Evolutionary conservation across 2,797 vertebrate genomes (phyloP).

Genomic region (Tangara arthus): DNA sequence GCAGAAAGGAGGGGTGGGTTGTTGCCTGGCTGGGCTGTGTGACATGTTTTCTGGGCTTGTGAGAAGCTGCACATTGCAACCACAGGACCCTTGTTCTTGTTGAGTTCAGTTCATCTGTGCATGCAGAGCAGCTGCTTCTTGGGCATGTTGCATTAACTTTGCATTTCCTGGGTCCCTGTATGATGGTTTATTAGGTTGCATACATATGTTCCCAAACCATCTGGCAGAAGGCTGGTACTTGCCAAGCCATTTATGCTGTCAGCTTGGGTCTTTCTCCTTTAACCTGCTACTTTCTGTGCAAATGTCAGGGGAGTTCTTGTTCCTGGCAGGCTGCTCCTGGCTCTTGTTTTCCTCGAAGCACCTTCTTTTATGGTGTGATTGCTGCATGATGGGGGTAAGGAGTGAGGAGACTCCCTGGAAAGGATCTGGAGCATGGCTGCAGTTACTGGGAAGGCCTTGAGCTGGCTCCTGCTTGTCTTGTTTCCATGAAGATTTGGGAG

Average conservation of each 20-base stretch:
- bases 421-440: background rate
- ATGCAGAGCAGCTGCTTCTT: background rate
- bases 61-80: background rate
- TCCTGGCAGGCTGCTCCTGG: background rate
- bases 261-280: background rate
- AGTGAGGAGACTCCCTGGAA: background rate
- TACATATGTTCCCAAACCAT: rapidly evolving
- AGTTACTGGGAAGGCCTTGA: background rate
- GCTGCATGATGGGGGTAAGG: background rate
- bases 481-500: background rate
- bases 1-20: background rate
- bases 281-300: background rate
- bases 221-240: background rate
- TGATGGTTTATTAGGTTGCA: background rate
- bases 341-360: background rate
- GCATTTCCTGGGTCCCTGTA: background rate
- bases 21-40: background rate
- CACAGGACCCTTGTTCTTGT: background rate
- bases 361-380: background rate
- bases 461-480: background rate
- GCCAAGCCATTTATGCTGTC: background rate
- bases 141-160: background rate
- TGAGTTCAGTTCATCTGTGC: background rate
- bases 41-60: background rate
- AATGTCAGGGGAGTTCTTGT: background rate